Percentiles rank a stretch among this genome's conserved stretches.
phyloP scores from a whole-genome alignment of 2,888 invertebrate genomes.

The Ophion costatus region DNA sequence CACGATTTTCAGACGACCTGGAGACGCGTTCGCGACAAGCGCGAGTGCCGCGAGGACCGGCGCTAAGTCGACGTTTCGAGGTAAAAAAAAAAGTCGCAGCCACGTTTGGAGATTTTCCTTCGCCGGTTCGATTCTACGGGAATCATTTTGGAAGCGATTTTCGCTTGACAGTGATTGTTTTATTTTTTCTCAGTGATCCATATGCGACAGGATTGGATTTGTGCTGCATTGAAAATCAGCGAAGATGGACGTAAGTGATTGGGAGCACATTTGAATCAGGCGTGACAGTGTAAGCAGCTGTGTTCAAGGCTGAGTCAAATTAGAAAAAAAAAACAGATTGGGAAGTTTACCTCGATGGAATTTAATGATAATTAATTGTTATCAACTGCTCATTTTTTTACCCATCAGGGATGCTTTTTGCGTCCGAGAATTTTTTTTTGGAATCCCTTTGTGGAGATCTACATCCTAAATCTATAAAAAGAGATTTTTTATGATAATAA shows the following conservation, averaged over 20 bases:
- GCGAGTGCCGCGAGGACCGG: conserved; percentile 28
- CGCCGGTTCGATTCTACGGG: background rate
- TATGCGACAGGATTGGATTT: conserved; percentile 1
- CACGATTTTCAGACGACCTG: conserved; percentile 48
- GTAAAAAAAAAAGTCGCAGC: background rate
- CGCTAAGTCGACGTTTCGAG: background rate
- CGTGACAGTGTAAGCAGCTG: background rate
- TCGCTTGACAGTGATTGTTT: background rate
- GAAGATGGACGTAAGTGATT: conserved; percentile 49
- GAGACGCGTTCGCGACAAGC: conserved; percentile 34
- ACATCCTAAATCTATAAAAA: no score
- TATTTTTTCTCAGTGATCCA: background rate
- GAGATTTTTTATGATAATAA: no score
- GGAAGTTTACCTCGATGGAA: background rate
- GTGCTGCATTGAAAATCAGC: background rate
- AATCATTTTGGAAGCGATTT: background rate
- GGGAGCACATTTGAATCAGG: background rate
- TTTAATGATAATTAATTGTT: background rate
- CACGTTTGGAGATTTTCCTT: background rate
- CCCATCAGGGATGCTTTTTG: no score
- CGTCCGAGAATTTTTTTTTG: no score
- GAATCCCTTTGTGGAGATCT: no score
- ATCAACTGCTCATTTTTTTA: background rate
- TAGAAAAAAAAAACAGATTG: no score
- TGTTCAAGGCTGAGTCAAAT: no score